Evolutionary conservation across 1,140 invertebrate species (phyloP), one percentile per base, ranked within the genome.

Genomic region (Drosophila serrata): DNA sequence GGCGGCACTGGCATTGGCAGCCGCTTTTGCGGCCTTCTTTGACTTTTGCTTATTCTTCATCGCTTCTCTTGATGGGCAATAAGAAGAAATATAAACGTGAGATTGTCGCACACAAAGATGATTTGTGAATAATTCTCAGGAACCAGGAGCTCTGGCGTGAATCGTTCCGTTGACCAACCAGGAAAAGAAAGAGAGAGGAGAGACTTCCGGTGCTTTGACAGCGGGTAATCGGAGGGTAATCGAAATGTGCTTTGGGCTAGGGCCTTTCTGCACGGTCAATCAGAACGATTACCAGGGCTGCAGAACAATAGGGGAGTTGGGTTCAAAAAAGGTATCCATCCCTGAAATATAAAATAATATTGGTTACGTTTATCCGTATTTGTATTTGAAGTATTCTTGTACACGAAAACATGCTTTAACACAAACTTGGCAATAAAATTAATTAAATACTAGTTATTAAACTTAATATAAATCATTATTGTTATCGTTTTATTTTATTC

Each of bases 31-130:
- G 12, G 48, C 35, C 12, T 80, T 88, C 49, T 69, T 88, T 22
- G 40, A n/a, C 45, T 72, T 90, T 27, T 84, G 73, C 27, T 88
- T 81, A 35, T 73, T 88, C n/a, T 73, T 77, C 85, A 84, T 88
- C 5, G n/a, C n/a, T 29, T 3, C 11, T 46, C n/a, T 15, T 43
- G 33, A 15, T 37, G 29, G 12, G 15, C 29, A 65, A 55, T 53
- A 22, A 27, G 9, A 39, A 58, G 72, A 31, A 15, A n/a, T 12
- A 19, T 19, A 15, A 27, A 6, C 15, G 24, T 39, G 13, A n/a
- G 17, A 46, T 31, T 65, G 29, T n/a, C 1, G 22, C 6, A 65
- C 29, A 19, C 31, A 37, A 11, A 39, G 9, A 33, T 31, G 24
- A 46, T 46, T 24, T 37, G 9, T 13, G 33, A 68, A 33, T n/a